Percentiles rank a stretch among this genome's conserved stretches.
Evolutionary conservation across 2,797 vertebrate genomes (phyloP).

Genomic region (Leptatherina wallacei): DNA sequence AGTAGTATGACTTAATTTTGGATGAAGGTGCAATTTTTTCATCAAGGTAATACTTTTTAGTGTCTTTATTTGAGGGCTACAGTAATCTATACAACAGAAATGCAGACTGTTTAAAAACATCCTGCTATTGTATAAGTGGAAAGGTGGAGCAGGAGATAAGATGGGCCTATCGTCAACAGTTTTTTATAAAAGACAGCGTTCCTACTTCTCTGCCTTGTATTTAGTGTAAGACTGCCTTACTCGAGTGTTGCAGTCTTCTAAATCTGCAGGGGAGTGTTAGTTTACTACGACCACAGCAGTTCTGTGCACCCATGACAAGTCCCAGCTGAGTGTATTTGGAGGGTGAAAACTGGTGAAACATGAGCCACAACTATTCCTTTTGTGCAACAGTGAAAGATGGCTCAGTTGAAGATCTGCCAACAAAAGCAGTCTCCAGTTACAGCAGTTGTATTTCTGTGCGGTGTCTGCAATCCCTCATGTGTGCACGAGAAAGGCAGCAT

Average conservation of each 20-base stretch:
- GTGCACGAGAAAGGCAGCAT: slow-evolving; percentile 11
- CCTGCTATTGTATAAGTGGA: slow-evolving; percentile 23
- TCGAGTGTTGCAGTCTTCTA: slow-evolving; percentile 26
- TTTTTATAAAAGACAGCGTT: slow-evolving; percentile 10
- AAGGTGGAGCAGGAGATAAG: slow-evolving; percentile 60
- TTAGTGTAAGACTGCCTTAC: slow-evolving; percentile 31
- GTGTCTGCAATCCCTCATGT: slow-evolving; percentile 21
- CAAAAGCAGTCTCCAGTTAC: slow-evolving; percentile 60
- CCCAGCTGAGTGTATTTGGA: slow-evolving; percentile 5
- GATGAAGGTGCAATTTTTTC: slow-evolving; percentile 2
- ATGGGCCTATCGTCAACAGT: slow-evolving; percentile 17
- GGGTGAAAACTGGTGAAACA: slow-evolving; percentile 54
- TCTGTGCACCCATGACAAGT: slow-evolving; percentile 11
- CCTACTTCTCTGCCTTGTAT: slow-evolving; percentile 20
- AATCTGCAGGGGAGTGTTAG: slow-evolving; percentile 26
- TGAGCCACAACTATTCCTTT: slow-evolving; percentile 42
- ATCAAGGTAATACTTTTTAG: slow-evolving; percentile 9
- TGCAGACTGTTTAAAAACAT: background rate
- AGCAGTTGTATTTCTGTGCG: slow-evolving; percentile 23
- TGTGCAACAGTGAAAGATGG: slow-evolving; percentile 26
- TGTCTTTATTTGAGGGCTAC: slow-evolving; percentile 12
- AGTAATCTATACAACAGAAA: slow-evolving; percentile 5
- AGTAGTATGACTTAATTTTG: background rate
- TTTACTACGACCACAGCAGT: slow-evolving; percentile 14
- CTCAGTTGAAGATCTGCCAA: slow-evolving; percentile 31